Evolutionary conservation across 1,140 invertebrate genomes (phyloP).

Genomic region (Agraylea sexmaculata): DNA sequence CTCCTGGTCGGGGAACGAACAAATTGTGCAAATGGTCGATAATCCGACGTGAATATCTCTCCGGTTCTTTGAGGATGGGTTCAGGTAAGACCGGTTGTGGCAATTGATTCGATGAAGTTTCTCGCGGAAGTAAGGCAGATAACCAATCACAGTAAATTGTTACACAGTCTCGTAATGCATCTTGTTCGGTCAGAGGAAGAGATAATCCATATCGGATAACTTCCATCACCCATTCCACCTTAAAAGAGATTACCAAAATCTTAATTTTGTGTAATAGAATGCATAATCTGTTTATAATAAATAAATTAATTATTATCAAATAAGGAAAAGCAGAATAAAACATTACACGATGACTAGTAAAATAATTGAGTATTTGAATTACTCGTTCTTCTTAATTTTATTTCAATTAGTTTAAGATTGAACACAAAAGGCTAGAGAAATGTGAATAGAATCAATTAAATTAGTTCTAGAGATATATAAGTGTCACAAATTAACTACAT

Average conservation of each 20-base stretch:
- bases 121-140: conserved; percentile 67
- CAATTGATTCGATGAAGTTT: conserved; percentile 68
- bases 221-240: conserved; percentile 83
- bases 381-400: no score
- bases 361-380: no score
- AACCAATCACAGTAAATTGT: conserved; percentile 97
- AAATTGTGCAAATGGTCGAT: conserved; percentile 89
- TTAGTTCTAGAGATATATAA: no score
- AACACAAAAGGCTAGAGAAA: no score
- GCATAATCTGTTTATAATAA: conserved; percentile 4
- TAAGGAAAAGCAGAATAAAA: conserved; percentile 1
- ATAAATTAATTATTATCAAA: background rate
- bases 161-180: conserved; percentile 90
- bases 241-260: conserved; percentile 5
- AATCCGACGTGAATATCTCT: conserved; percentile 83
- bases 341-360: no score
- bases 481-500: no score
- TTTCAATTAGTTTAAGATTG: no score
- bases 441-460: no score
- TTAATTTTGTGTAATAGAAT: background rate
- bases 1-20: conserved; percentile 85
- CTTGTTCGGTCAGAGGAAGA: conserved; percentile 79
- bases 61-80: conserved; percentile 80
- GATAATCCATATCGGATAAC: conserved; percentile 88
- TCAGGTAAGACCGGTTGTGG: conserved; percentile 71